Evolutionary conservation across 2,113 vertebrate genomes (phyloP).

Genomic region (Calonectris borealis): DNA sequence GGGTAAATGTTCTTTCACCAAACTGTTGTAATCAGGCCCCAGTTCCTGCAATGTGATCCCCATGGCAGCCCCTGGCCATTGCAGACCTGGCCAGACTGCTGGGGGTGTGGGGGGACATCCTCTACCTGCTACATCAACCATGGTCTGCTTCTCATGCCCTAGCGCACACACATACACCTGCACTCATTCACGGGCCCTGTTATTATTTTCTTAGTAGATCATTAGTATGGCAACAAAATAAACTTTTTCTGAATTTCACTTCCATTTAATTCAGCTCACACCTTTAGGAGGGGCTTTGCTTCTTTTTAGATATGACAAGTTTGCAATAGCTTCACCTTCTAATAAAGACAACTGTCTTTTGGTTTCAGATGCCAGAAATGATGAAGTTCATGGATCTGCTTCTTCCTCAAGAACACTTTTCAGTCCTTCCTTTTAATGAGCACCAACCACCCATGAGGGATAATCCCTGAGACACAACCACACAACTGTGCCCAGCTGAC

Average conservation of each 20-base stretch:
- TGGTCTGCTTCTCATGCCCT: neutral
- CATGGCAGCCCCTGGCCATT: rapidly evolving
- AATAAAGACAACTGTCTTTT: neutral
- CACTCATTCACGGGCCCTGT: rapidly evolving
- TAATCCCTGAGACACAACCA: neutral
- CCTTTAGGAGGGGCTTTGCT: neutral
- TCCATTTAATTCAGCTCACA: neutral
- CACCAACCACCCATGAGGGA: neutral
- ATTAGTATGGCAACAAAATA: neutral
- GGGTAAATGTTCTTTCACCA: neutral
- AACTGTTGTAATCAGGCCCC: neutral
- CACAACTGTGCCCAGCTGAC: neutral
- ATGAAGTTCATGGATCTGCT: neutral
- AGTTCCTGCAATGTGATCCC: neutral
- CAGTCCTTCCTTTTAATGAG: neutral
- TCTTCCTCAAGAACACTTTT: neutral
- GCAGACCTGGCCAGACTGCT: neutral
- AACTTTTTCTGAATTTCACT: neutral
- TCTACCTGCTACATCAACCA: neutral
- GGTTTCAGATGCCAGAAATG: neutral
- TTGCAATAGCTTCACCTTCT: neutral
- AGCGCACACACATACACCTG: rapidly evolving
- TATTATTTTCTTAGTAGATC: neutral
- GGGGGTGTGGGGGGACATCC: rapidly evolving
- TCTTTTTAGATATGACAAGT: neutral